Evolutionary conservation across 1,140 invertebrate species (phyloP).

Genomic region (Tribolium madens): DNA sequence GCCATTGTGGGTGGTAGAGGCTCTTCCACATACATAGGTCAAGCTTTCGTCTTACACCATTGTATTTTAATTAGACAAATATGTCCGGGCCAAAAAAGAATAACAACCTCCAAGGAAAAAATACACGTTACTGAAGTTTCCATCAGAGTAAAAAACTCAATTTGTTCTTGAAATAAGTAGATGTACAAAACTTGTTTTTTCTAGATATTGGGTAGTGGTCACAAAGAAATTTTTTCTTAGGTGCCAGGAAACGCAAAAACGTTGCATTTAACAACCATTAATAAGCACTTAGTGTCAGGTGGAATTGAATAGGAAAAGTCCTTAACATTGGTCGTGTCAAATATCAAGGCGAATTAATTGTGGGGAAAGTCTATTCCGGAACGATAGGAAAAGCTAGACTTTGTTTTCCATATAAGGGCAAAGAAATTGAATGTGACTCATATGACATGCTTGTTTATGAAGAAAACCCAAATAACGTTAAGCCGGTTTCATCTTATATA

Average conservation of each 20-base stretch:
- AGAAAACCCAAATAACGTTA: background rate
- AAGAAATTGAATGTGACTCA: background rate
- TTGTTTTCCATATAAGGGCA: slow-evolving; percentile 13
- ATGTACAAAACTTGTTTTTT: background rate
- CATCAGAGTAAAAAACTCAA: background rate
- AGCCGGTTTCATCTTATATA: too few relatives aligned
- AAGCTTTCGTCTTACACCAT: slow-evolving; percentile 4
- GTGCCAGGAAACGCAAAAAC: background rate
- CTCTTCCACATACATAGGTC: background rate
- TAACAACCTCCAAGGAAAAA: slow-evolving; percentile 34
- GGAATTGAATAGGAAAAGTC: slow-evolving; percentile 19
- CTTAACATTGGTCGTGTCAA: slow-evolving; percentile 35
- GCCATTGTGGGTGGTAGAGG: background rate
- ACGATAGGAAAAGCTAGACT: slow-evolving; percentile 24
- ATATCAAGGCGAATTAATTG: slow-evolving; percentile 39
- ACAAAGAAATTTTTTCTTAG: slow-evolving; percentile 33
- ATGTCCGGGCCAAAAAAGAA: slow-evolving; percentile 19
- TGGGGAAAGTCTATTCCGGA: slow-evolving; percentile 40
- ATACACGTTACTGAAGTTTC: background rate
- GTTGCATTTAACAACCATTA: slow-evolving; percentile 14
- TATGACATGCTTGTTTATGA: background rate
- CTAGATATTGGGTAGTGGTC: slow-evolving; percentile 19
- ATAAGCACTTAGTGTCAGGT: slow-evolving; percentile 17
- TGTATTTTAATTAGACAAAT: slow-evolving; percentile 22
- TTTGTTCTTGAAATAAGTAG: background rate